Percentiles rank a stretch among this genome's conserved stretches.
Evolutionary conservation across 2,888 invertebrate species (phyloP).

Genomic region (Lissonota sp.): DNA sequence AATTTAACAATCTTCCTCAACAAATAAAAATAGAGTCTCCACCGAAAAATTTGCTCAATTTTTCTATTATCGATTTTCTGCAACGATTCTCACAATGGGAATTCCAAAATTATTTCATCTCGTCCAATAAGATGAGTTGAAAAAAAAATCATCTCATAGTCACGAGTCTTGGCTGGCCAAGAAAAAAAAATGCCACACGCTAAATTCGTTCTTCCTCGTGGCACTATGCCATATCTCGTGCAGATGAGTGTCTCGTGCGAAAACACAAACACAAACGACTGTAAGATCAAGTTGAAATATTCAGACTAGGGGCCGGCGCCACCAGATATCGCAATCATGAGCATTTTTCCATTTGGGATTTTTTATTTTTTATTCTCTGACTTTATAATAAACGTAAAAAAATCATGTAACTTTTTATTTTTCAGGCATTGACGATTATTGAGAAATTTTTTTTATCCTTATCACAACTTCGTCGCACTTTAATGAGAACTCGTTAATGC

Average conservation of each 20-base stretch:
- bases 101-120: background rate
- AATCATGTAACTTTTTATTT: background rate
- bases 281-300: constrained; percentile 28
- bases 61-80: background rate
- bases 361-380: background rate
- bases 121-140: constrained; percentile 22
- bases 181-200: constrained; percentile 43
- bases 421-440: background rate
- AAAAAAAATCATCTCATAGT: constrained; percentile 42
- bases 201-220: constrained; percentile 56
- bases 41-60: background rate
- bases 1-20: background rate
- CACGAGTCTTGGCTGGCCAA: constrained; percentile 22
- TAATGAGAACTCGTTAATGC: background rate
- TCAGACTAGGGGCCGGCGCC: constrained; percentile 47
- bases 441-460: background rate
- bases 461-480: background rate
- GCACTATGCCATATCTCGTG: constrained; percentile 54
- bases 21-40: background rate
- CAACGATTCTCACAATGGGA: background rate
- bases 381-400: background rate
- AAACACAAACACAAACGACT: background rate
- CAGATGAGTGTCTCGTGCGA: constrained; percentile 14
- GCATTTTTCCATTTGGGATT: background rate
- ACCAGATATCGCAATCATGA: constrained; percentile 7